These are phyloP conservation scores for Anastrepha obliqua DNA, from an alignment of 1,140 invertebrate species.

Conservation along the genomic window DNA sequence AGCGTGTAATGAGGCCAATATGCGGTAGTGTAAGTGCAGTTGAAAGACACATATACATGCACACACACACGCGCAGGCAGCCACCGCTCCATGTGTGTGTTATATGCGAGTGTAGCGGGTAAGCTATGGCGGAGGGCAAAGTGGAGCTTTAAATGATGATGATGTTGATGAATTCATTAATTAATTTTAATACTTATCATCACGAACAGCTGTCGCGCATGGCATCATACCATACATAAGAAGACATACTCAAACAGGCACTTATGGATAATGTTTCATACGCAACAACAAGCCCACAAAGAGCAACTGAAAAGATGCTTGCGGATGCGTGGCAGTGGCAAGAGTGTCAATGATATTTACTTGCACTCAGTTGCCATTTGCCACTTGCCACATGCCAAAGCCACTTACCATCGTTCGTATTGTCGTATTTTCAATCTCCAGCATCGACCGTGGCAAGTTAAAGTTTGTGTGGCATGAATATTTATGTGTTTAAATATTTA, in stretches of 20 bases:
- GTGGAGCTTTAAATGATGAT: slow-evolving; percentile 31
- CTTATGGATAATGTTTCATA: not conserved
- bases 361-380: slow-evolving; percentile 42
- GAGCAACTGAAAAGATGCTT: not conserved
- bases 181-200: slow-evolving; percentile 2
- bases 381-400: not conserved
- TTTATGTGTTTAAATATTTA: not conserved
- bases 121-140: not conserved
- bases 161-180: slow-evolving; percentile 29
- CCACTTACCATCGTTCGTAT: not conserved
- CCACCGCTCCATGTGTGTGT: not conserved
- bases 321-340: not conserved
- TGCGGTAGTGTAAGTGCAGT: not conserved
- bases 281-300: not conserved
- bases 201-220: not conserved
- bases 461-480: not conserved
- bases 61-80: not conserved
- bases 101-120: not conserved
- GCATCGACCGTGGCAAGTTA: not conserved
- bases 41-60: not conserved
- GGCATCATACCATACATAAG: not conserved
- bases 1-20: slow-evolving; percentile 8
- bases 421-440: not conserved
- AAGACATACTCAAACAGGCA: not conserved
- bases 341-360: slow-evolving; percentile 37